phyloP scores from a whole-genome alignment of 1,140 invertebrate species.

The Goniozus legneri region DNA sequence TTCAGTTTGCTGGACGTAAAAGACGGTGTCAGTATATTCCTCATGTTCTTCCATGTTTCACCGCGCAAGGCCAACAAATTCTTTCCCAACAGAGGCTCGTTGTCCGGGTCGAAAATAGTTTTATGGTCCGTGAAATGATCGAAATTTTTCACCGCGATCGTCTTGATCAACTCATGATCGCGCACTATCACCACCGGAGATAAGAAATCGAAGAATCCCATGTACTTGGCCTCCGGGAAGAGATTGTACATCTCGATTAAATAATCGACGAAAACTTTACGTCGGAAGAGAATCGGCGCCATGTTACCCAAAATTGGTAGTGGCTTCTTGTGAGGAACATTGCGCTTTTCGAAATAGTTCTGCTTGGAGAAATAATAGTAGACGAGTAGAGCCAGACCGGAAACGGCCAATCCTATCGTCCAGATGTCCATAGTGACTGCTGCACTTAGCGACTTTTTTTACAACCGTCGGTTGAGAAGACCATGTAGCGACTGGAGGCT shows the following conservation, averaged over 20 bases:
- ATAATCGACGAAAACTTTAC: background rate
- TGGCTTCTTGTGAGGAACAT: background rate
- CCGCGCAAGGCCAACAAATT: background rate
- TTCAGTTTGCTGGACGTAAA: conserved; percentile 19
- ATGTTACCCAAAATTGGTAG: conserved; percentile 6
- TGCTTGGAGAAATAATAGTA: conserved; percentile 2
- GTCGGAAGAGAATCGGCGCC: background rate
- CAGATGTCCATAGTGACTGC: background rate
- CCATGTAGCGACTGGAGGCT: no score
- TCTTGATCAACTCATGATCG: background rate
- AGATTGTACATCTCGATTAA: background rate
- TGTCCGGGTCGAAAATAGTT: background rate
- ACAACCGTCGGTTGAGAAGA: no score
- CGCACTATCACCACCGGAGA: background rate
- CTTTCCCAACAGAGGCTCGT: background rate
- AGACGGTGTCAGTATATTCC: background rate
- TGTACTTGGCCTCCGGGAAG: background rate
- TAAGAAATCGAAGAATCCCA: background rate
- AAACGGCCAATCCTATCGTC: background rate
- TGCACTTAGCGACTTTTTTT: no score
- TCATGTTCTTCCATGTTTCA: background rate
- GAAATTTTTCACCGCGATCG: background rate
- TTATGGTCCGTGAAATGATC: background rate
- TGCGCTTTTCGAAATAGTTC: conserved; percentile 5
- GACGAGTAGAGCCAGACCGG: background rate